A percentile compares a stretch with the other conserved stretches of the same genome.
Evolutionary conservation across 2,888 invertebrate species (phyloP).

Genomic region (Malthinus seriepunctatus): DNA sequence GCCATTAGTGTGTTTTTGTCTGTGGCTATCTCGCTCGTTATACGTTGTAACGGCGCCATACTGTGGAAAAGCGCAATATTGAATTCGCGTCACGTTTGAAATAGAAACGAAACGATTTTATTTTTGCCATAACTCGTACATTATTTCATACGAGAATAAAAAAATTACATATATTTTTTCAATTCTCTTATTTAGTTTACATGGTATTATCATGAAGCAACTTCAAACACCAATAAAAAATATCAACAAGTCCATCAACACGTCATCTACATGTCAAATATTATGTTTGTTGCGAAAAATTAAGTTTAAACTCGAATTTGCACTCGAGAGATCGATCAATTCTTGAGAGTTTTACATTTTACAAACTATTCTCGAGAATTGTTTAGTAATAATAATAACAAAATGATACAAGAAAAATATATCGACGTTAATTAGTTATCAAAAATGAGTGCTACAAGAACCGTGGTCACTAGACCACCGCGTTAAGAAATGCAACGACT

Average conservation of each 20-base stretch:
- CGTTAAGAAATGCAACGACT: slow-evolving; percentile 69
- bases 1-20: no score
- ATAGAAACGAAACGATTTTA: no score
- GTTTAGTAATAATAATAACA: no score
- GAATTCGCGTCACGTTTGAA: no score
- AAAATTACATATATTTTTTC: no score
- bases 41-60: no score
- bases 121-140: no score
- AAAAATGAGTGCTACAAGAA: slow-evolving; percentile 27
- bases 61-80: no score
- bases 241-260: slow-evolving; percentile 10
- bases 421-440: neutral
- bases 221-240: slow-evolving; percentile 3
- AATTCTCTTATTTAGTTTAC: neutral
- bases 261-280: slow-evolving; percentile 14
- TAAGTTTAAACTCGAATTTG: slow-evolving; percentile 15
- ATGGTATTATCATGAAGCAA: slow-evolving; percentile 14
- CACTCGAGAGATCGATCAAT: no score
- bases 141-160: no score
- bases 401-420: no score
- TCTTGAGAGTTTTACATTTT: neutral
- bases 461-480: slow-evolving; percentile 39
- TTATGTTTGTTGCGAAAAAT: slow-evolving; percentile 12
- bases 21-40: no score
- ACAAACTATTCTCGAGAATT: neutral